A percentile compares a stretch with the other conserved stretches of the same genome.
Conservation (phyloP, 2,888 invertebrate species). For the Xylophagus ater region DNA sequence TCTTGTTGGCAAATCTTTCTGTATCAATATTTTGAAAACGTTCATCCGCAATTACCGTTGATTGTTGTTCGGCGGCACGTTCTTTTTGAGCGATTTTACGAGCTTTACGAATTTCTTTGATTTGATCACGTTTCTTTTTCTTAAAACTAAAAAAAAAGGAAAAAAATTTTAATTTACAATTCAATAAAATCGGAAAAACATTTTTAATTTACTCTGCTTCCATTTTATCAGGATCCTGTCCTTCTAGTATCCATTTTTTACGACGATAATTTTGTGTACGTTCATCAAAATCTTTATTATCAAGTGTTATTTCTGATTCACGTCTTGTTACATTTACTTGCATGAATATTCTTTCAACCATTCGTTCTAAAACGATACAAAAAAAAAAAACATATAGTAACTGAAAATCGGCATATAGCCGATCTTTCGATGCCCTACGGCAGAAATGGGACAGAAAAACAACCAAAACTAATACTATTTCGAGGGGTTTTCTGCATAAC, state of each 20-base stretch:
- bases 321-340: conserved; percentile 87
- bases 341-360: conserved; percentile 81
- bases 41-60: conserved; percentile 28
- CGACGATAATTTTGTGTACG: conserved; percentile 72
- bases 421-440: too few relatives aligned
- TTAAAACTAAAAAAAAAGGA: too few relatives aligned
- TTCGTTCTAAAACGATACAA: conserved; percentile 74
- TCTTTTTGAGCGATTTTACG: conserved; percentile 25
- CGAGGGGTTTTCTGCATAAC: too few relatives aligned
- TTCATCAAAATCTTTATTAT: conserved; percentile 86
- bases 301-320: conserved; percentile 84
- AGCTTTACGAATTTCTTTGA: conserved; percentile 29
- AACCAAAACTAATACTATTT: too few relatives aligned
- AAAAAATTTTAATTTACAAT: too few relatives aligned
- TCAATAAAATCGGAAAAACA: too few relatives aligned
- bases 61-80: conserved; percentile 13
- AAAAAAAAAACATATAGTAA: conserved; percentile 12
- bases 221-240: conserved; percentile 68
- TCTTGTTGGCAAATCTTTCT: conserved; percentile 26
- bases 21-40: conserved; percentile 31
- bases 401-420: too few relatives aligned
- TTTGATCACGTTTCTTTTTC: conserved; percentile 33
- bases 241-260: conserved; percentile 79
- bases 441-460: too few relatives aligned
- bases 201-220: conserved; percentile 50